Conservation (phyloP, 2,888 invertebrate genomes). For the Daptonema setosum region DNA sequence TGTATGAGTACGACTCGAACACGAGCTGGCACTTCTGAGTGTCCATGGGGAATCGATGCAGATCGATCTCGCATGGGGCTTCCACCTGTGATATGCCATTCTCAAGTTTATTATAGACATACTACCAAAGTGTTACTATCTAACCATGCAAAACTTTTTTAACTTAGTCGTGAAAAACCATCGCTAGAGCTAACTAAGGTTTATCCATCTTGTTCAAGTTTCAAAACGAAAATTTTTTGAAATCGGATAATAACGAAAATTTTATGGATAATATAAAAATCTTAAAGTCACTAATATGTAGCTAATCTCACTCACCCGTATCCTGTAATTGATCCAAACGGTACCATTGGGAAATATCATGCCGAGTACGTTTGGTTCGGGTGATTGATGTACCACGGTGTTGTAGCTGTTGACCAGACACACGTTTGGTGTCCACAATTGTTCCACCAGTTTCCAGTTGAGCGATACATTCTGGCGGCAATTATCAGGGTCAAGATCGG, state of each 20-base stretch:
- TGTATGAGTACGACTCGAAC: background rate
- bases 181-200: too few relatives aligned
- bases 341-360: background rate
- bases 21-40: background rate
- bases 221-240: too few relatives aligned
- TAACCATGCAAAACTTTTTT: too few relatives aligned
- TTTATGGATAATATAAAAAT: too few relatives aligned
- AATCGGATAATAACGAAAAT: too few relatives aligned
- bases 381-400: background rate
- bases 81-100: background rate
- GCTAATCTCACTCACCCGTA: too few relatives aligned
- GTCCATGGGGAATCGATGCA: background rate
- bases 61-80: background rate
- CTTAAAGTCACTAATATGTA: too few relatives aligned
- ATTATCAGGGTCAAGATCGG: background rate
- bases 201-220: too few relatives aligned
- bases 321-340: background rate
- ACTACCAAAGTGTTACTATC: too few relatives aligned
- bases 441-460: background rate
- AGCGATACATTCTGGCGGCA: background rate
- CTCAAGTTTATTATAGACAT: too few relatives aligned
- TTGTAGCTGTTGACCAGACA: background rate
- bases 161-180: too few relatives aligned
- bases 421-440: background rate
- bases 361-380: background rate